A percentile compares a stretch with the other conserved stretches of the same genome.
These are phyloP conservation scores for Stictocephala bisonia DNA, from an alignment of 2,888 invertebrate species.

Conservation along the genomic window DNA sequence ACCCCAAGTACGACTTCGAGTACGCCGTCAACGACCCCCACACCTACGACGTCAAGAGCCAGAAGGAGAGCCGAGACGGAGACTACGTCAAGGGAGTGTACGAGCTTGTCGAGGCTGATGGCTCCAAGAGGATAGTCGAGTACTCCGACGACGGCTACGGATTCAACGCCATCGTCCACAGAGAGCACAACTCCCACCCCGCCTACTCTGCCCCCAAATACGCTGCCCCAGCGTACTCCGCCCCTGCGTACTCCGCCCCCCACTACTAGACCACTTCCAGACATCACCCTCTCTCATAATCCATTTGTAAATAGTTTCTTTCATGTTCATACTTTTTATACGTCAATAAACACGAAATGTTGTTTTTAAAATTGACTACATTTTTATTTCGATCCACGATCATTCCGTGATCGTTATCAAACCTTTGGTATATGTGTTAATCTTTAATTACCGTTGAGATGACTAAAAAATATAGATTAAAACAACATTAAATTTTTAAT, in stretches of 20 bases:
- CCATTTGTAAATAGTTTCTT: conserved; percentile 1
- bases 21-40: conserved; percentile 55
- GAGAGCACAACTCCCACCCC: conserved; percentile 43
- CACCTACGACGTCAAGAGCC: conserved; percentile 59
- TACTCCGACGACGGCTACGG: conserved; percentile 58
- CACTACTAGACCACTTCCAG: conserved; percentile 4
- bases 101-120: conserved; percentile 52
- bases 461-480: no score
- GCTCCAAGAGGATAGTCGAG: conserved; percentile 46
- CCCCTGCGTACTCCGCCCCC: conserved; percentile 32
- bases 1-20: conserved; percentile 47
- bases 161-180: conserved; percentile 42
- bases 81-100: conserved; percentile 58
- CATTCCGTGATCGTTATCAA: neutral
- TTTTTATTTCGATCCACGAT: no score
- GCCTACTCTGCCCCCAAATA: conserved; percentile 29
- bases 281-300: neutral
- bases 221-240: conserved; percentile 9
- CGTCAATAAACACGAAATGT: conserved; percentile 8
- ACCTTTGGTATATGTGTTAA: neutral
- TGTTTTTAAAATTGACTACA: conserved; percentile 31
- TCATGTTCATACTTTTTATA: conserved; percentile 37
- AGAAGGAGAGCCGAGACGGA: conserved; percentile 57
- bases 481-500: no score
- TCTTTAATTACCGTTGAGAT: no score